Base-by-base conservation (phyloP, 2,113 vertebrate genomes). In the Panurus biarmicus region DNA sequence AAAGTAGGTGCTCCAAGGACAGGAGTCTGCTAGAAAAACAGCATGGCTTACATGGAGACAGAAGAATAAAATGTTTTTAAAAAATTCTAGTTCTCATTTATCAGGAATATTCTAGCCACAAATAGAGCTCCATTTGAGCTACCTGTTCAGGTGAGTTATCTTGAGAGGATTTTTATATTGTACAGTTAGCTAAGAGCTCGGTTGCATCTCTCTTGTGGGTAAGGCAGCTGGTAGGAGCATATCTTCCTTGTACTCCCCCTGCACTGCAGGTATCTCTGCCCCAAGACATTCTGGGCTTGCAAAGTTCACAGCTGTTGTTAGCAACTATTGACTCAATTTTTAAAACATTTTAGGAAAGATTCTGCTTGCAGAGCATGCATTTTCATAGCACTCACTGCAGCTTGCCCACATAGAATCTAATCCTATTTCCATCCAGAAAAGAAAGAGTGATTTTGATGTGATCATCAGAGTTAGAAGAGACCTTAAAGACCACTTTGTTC, bases 221-320 rank as follows among this genome's bases (percentile, higher is more conserved):
- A 47, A 72, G 24, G 44, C 73, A 64, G 38, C 26, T 3, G 1
- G 40, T 36, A 90, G 44, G 16, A 90, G 5, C 4, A 18, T 7
- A 22, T 21, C 4, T 0, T 9, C 40, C 36, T 56, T 38, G 26
- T 22, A 11, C 11, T 44, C 35, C 29, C 1, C 0, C 23, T 20
- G 29, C 29, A 19, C 3, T 66, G 36, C 26, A 31, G 31, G 28
- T 47, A 21, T 50, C 57, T 36, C 54, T 70, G 58, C n/a, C 35
- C 29, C 22, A 53, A 53, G 14, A 53, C 7, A 1, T 29, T 70
- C 28, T 7, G 3, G 57, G 67, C 28, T 74, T 65, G 10, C 16
- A 78, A 78, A 87, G 64, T 7, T 72, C 3, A 4, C 21, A 70
- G 26, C 6, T 33, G 7, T 58, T 76, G 51, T 38, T 57, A 33